These are phyloP conservation scores for Sterrhoptilus dennistouni DNA, from an alignment of 2,113 vertebrate species.

Conservation along the genomic window DNA sequence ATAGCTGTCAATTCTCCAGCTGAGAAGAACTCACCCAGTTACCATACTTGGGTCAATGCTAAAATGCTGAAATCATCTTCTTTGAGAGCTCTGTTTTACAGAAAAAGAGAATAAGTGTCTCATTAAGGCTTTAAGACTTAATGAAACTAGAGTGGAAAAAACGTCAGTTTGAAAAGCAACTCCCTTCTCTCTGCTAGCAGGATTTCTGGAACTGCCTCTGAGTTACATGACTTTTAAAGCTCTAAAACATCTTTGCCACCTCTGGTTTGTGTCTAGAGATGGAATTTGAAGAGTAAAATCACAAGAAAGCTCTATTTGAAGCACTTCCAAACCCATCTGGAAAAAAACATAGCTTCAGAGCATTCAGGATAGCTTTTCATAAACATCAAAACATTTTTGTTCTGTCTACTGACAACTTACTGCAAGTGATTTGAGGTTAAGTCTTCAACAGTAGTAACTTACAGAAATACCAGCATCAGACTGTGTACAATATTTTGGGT, in stretches of 20 bases:
- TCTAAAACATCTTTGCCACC: constrained; percentile 4
- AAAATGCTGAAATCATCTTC: background rate
- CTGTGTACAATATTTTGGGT: background rate
- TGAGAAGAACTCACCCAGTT: background rate
- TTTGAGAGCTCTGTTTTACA: background rate
- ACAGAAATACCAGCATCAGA: background rate
- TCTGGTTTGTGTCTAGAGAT: constrained; percentile 18
- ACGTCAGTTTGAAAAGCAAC: background rate
- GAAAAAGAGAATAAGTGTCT: background rate
- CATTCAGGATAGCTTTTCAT: constrained; percentile 10
- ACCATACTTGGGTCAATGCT: background rate
- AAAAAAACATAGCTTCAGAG: constrained; percentile 18
- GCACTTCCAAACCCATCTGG: constrained; percentile 12
- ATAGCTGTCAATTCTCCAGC: background rate
- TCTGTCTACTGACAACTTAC: constrained; percentile 7
- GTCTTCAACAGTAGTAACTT: background rate
- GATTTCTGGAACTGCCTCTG: background rate
- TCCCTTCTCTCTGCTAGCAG: background rate
- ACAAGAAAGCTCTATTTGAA: constrained; percentile 51
- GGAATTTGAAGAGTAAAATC: constrained; percentile 17
- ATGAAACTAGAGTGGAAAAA: background rate
- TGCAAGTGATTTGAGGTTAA: constrained; percentile 25
- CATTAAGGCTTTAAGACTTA: background rate
- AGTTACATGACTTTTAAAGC: background rate
- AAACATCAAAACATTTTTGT: constrained; percentile 45